Evolutionary conservation across 1,140 invertebrate genomes (phyloP).

Genomic region (Yoshiicerus persimilis): DNA sequence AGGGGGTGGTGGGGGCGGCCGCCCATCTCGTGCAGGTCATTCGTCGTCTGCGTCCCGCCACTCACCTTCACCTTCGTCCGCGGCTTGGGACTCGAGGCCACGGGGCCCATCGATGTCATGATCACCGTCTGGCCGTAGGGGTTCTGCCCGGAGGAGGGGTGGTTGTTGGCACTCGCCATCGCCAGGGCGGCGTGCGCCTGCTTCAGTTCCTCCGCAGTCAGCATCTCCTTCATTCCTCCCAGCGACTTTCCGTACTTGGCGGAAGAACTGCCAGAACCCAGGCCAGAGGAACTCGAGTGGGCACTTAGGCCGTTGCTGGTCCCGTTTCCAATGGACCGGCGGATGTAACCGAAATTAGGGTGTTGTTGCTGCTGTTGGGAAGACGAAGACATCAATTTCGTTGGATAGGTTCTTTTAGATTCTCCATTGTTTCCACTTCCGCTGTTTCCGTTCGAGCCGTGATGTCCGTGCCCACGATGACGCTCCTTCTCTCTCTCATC

Average conservation of each 20-base stretch:
- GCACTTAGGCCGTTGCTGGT: neutral
- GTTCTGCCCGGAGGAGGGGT: neutral
- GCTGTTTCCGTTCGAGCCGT: conserved; percentile 38
- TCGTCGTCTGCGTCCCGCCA: conserved; percentile 83
- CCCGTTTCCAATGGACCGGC: conserved; percentile 18
- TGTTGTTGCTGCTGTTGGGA: neutral
- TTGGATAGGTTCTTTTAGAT: conserved; percentile 23
- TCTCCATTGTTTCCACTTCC: conserved; percentile 29
- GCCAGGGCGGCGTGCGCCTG: conserved; percentile 66
- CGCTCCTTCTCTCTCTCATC: conserved; percentile 29
- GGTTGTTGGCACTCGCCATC: neutral
- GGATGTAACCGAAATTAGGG: neutral
- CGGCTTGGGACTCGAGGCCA: conserved; percentile 36
- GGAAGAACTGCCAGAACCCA: neutral
- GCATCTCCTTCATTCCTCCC: conserved; percentile 16
- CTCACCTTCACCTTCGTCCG: conserved; percentile 75
- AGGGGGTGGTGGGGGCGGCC: conserved; percentile 43
- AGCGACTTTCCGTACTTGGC: neutral
- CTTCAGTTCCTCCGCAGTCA: conserved; percentile 54
- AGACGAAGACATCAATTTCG: neutral
- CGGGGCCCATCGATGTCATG: neutral
- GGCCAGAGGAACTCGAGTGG: neutral
- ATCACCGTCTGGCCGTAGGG: conserved; percentile 8
- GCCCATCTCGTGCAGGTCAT: conserved; percentile 62
- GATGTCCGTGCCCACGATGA: conserved; percentile 35